These are phyloP conservation scores for Charadrius vociferus DNA, from an alignment of 2,113 vertebrate species.

Conservation along the genomic window DNA sequence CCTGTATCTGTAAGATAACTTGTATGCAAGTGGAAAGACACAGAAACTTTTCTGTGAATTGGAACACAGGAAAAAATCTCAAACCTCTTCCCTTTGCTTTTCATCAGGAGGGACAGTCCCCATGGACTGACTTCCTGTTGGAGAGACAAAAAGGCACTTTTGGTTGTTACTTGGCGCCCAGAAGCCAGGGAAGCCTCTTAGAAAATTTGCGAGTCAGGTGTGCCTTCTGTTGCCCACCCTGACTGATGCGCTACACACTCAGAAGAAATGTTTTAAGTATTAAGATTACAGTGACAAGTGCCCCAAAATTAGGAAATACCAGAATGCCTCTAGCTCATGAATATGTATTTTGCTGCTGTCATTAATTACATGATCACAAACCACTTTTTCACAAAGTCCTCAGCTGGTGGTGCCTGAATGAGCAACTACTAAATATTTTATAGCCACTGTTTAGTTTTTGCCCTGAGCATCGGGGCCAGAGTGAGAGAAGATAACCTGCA, in stretches of 20 bases:
- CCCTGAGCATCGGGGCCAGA: background rate
- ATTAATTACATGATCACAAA: slow-evolving; percentile 20
- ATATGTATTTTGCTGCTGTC: background rate
- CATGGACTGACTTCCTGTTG: background rate
- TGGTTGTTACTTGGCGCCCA: background rate
- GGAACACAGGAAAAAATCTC: accelerated
- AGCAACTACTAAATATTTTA: slow-evolving; percentile 7
- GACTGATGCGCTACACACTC: background rate
- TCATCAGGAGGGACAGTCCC: background rate
- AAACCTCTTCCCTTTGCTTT: background rate
- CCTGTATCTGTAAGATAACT: background rate
- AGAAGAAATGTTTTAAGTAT: background rate
- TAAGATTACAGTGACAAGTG: background rate
- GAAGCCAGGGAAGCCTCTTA: background rate
- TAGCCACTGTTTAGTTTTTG: background rate
- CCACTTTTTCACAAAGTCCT: slow-evolving; percentile 1
- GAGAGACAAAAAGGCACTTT: background rate
- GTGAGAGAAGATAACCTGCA: background rate
- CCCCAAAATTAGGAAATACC: slow-evolving; percentile 19
- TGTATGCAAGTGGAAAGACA: background rate
- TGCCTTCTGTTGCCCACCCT: background rate
- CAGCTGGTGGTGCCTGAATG: background rate
- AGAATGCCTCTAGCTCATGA: slow-evolving; percentile 3
- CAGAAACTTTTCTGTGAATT: background rate
- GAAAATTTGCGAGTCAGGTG: background rate